These are phyloP conservation scores for Pao palembangensis DNA, from an alignment of 2,113 vertebrate genomes.

Conservation along the genomic window DNA sequence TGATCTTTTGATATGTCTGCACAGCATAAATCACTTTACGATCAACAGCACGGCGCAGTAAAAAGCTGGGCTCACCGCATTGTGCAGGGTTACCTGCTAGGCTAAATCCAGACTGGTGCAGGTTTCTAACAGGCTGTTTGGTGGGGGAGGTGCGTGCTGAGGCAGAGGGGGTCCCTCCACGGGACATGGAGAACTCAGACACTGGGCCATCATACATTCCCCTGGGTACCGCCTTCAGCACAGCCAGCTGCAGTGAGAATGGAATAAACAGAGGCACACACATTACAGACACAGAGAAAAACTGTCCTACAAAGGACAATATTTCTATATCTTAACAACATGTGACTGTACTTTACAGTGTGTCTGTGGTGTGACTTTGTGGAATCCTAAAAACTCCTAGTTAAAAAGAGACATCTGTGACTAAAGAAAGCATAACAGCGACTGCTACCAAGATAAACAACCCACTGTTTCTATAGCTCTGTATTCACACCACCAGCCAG, in stretches of 20 bases:
- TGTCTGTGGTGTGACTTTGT: constrained; percentile 25
- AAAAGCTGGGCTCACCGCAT: constrained; percentile 46
- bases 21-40: no score
- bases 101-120: constrained; percentile 96
- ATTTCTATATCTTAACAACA: background rate
- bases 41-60: constrained; percentile 11
- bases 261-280: background rate
- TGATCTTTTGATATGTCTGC: no score
- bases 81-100: constrained; percentile 81
- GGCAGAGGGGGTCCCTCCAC: constrained; percentile 87
- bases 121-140: constrained; percentile 89
- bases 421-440: constrained; percentile 40
- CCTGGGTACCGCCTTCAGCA: constrained; percentile 89
- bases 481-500: constrained; percentile 50
- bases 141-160: constrained; percentile 91
- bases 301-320: background rate
- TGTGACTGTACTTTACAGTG: constrained; percentile 10
- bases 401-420: constrained; percentile 64
- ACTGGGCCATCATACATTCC: constrained; percentile 97
- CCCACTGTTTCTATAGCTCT: constrained; percentile 36
- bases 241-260: constrained; percentile 80
- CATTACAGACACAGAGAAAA: constrained; percentile 3
- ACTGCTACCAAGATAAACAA: constrained; percentile 62
- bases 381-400: constrained; percentile 34
- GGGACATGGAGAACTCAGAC: constrained; percentile 91